Evolutionary conservation across 2,113 vertebrate genomes (phyloP).

Genomic region (Oreotrochilus melanogaster): DNA sequence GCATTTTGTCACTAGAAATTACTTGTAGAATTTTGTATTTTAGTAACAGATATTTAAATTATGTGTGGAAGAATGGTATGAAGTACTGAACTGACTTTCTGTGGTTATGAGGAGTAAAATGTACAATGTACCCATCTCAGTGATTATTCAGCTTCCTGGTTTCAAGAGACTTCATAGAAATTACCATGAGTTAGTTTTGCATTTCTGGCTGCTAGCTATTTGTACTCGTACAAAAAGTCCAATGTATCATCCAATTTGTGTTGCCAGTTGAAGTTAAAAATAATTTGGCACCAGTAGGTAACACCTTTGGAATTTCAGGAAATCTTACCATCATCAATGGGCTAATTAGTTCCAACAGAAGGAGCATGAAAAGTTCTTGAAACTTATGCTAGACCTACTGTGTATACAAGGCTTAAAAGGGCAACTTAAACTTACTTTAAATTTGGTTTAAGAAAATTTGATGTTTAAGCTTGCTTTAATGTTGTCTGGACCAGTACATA

Average conservation of each 20-base stretch:
- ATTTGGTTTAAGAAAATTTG: not conserved
- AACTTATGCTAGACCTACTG: not conserved
- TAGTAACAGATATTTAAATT: not conserved
- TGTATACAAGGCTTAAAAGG: not conserved
- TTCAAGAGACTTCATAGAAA: not conserved
- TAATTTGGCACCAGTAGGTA: constrained; percentile 39
- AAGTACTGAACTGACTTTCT: not conserved
- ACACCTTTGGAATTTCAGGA: constrained; percentile 29
- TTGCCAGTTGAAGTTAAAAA: not conserved
- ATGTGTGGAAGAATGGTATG: not conserved
- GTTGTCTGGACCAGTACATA: rapidly evolving
- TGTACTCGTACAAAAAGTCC: not conserved
- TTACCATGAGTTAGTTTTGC: not conserved
- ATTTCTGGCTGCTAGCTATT: not conserved
- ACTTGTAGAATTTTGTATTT: not conserved
- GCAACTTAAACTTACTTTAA: not conserved
- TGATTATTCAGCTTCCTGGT: not conserved
- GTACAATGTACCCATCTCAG: not conserved
- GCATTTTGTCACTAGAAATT: not conserved
- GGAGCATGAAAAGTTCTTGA: not conserved
- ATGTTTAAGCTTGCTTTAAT: not conserved
- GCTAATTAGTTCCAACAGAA: not conserved
- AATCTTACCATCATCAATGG: not conserved
- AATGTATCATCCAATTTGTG: not conserved
- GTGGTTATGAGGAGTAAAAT: not conserved